Evolutionary conservation across 2,797 vertebrate genomes (phyloP), one percentile per base, ranked within the genome.

Genomic region (Spea hammondii): DNA sequence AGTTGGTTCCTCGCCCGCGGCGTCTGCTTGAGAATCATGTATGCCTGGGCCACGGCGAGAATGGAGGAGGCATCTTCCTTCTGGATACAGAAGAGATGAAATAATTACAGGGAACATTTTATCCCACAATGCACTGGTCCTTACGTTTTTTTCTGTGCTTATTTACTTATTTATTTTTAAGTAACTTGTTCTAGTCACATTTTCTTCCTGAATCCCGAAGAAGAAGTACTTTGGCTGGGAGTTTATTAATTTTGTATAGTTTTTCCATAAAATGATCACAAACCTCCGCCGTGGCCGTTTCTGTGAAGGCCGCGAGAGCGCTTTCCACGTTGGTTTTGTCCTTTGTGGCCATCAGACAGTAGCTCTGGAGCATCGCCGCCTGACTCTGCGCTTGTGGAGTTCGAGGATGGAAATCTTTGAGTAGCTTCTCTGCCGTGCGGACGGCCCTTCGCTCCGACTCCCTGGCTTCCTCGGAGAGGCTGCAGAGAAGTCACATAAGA

Each of bases 1-100:
- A 91, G 76, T 72, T 91, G 89, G 9, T 89, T 93, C 81, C 90
- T 89, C 0, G 86, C 89, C 84, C 90, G 88, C 62, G 88, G 85
- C 3, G 70, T 74, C 79, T 92, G 86, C 75, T 90, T 91, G 57
- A 91, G 86, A 45, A 88, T 86, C 85, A 87, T 74, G 64, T 64
- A 83, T 5, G 86, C 88, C 70, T 92, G 89, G 2, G 88, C 85
- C 79, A 86, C 51, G 55, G 87, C 85, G 55, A 92, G 84, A 79
- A 92, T 68, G 9, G 84, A 88, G 0, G 81, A 13, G 3, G 87
- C 12, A 0, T 55, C 87, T 83, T 91, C 82, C 69, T 85, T 89
- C 86, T 89, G 49, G 70, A 68, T 57, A 14, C 49, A 80, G 60
- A 51, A 62, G 62, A 9, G 32, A 64, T 11, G 9, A 32, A 32